Conservation (phyloP, 2,888 invertebrate species). For the Mythimna pallens region DNA sequence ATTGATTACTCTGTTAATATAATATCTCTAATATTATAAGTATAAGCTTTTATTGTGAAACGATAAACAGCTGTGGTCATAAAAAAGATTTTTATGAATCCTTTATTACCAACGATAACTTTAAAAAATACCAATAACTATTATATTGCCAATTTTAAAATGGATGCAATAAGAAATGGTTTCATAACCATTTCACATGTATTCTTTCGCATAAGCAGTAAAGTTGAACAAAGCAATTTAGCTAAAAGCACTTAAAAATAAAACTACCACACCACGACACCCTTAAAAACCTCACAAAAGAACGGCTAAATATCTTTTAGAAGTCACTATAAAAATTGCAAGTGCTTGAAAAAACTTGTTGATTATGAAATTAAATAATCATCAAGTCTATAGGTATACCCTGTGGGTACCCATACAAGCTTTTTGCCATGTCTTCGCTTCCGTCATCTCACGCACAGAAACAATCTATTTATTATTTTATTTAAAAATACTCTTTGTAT, state of each 20-base stretch:
- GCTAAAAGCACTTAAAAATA: background rate
- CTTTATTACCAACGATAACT: slow-evolving; percentile 7
- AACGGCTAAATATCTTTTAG: background rate
- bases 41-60: background rate
- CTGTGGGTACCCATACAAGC: too few relatives aligned
- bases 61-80: background rate
- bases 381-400: too few relatives aligned
- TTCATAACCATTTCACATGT: slow-evolving; percentile 21
- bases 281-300: background rate
- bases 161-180: slow-evolving; percentile 6
- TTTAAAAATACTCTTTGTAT: too few relatives aligned
- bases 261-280: too few relatives aligned
- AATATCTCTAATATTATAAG: background rate
- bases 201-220: slow-evolving; percentile 4
- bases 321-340: background rate
- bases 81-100: slow-evolving; percentile 13
- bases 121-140: slow-evolving; percentile 16
- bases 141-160: slow-evolving; percentile 12
- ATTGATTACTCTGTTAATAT: background rate
- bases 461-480: too few relatives aligned
- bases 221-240: background rate
- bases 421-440: too few relatives aligned
- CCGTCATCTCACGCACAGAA: too few relatives aligned
- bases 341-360: too few relatives aligned
- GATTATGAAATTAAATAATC: too few relatives aligned